phyloP scores from a whole-genome alignment of 2,113 vertebrate species.

The Aspidoscelis tigris region DNA sequence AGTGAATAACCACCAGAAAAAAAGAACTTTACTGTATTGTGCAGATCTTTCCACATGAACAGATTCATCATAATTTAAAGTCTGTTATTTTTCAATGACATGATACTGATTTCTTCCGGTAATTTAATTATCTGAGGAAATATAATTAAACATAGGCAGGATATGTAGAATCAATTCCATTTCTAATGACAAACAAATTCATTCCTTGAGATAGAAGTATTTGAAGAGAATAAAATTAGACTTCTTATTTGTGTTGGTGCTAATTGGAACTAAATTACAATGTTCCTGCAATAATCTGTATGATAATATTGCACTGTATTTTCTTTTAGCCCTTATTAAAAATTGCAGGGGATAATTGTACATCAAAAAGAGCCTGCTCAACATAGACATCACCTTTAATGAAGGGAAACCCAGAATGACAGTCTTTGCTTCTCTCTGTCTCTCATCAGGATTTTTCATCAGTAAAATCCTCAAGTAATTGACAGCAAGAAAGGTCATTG shows the following conservation, averaged over 20 bases:
- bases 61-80: background rate
- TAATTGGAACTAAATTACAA: background rate
- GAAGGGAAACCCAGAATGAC: no score
- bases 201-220: background rate
- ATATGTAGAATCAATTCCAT: conserved; percentile 8
- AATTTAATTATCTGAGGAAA: conserved; percentile 27
- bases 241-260: conserved; percentile 10
- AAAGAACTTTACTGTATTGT: background rate
- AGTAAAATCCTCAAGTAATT: no score
- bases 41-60: background rate
- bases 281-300: background rate
- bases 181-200: conserved; percentile 1
- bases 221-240: background rate
- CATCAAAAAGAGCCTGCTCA: background rate
- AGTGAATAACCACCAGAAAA: background rate
- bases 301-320: background rate
- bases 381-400: no score
- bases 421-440: no score
- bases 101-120: background rate
- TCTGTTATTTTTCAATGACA: background rate
- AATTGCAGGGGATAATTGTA: background rate
- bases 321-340: conserved; percentile 1
- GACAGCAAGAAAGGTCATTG: no score
- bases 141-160: conserved; percentile 7
- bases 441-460: no score